Conservation (phyloP, 37 sponge, comb jelly and placozoan genomes). For the Sycon ciliatum region DNA sequence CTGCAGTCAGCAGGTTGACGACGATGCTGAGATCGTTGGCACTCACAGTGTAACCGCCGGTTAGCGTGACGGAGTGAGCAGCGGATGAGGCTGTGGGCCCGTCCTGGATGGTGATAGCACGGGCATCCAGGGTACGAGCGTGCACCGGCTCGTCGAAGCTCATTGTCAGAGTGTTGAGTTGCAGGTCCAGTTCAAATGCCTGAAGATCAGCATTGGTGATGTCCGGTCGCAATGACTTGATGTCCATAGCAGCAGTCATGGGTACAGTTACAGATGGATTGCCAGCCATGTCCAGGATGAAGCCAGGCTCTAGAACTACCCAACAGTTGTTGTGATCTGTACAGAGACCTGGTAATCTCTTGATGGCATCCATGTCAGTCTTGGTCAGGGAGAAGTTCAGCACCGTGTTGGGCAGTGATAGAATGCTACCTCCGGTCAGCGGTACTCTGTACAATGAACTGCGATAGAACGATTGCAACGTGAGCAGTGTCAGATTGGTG, state of each 20-base stretch:
- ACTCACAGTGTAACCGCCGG: conserved; percentile 44
- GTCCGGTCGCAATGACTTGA: conserved; percentile 55
- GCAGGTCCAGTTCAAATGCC: conserved; percentile 50
- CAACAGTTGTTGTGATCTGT: conserved; percentile 81
- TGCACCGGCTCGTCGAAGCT: conserved; percentile 70
- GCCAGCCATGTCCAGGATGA: conserved; percentile 59
- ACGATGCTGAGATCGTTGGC: conserved; percentile 44
- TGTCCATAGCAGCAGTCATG: conserved; percentile 33
- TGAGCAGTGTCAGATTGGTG: conserved; percentile 49
- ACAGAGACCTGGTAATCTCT: conserved; percentile 55
- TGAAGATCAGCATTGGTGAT: conserved; percentile 42
- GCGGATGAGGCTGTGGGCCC: background rate
- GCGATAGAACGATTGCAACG: conserved; percentile 69
- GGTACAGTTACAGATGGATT: conserved; percentile 35
- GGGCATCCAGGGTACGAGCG: conserved; percentile 23
- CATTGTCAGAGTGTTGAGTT: conserved; percentile 49
- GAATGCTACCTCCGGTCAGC: conserved; percentile 54
- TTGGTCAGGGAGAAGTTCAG: conserved; percentile 43
- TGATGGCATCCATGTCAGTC: conserved; percentile 52
- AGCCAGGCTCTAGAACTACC: conserved; percentile 33
- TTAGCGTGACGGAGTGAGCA: conserved; percentile 16
- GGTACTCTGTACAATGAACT: conserved; percentile 35
- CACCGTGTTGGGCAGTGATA: conserved; percentile 25
- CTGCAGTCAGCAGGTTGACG: conserved; percentile 35
- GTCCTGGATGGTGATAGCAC: conserved; percentile 50